Evolutionary conservation across 92 coral and sea anemone genomes (phyloP).

Genomic region (Nematostella vectensis): DNA sequence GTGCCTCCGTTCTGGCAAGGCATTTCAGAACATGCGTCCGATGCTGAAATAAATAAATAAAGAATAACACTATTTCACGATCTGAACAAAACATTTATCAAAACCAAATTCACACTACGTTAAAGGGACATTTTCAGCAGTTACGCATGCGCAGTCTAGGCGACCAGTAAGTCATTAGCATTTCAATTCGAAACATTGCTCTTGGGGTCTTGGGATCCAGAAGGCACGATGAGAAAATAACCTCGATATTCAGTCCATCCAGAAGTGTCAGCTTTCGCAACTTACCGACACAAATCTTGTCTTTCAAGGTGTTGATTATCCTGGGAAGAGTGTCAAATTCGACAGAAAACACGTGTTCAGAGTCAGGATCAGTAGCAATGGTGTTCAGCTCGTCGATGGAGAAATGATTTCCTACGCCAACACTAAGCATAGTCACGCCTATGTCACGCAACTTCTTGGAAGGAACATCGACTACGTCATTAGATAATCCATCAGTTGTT

Average conservation of each 20-base stretch:
- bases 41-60: too few relatives aligned
- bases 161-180: too few relatives aligned
- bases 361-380: slow-evolving; percentile 86
- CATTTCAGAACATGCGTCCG: slow-evolving; percentile 4
- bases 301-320: slow-evolving; percentile 37
- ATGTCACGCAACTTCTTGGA: slow-evolving; percentile 68
- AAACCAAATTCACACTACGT: too few relatives aligned
- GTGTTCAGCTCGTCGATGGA: slow-evolving; percentile 36
- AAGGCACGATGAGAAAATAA: too few relatives aligned
- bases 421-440: slow-evolving; percentile 51
- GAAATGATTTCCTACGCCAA: slow-evolving; percentile 54
- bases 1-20: slow-evolving; percentile 21
- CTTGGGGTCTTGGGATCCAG: too few relatives aligned
- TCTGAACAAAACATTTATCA: too few relatives aligned
- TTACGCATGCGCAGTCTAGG: too few relatives aligned
- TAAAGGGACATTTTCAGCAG: too few relatives aligned
- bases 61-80: too few relatives aligned
- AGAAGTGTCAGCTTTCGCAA: too few relatives aligned
- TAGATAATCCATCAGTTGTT: slow-evolving; percentile 61
- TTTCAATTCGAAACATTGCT: too few relatives aligned
- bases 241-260: too few relatives aligned
- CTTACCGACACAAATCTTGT: slow-evolving; percentile 57
- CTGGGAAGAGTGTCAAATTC: slow-evolving; percentile 36
- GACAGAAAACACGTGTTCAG: slow-evolving; percentile 51
- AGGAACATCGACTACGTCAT: slow-evolving; percentile 45